Evolutionary conservation across 2,888 invertebrate species (phyloP).

Genomic region (Tenthredo distinguenda): DNA sequence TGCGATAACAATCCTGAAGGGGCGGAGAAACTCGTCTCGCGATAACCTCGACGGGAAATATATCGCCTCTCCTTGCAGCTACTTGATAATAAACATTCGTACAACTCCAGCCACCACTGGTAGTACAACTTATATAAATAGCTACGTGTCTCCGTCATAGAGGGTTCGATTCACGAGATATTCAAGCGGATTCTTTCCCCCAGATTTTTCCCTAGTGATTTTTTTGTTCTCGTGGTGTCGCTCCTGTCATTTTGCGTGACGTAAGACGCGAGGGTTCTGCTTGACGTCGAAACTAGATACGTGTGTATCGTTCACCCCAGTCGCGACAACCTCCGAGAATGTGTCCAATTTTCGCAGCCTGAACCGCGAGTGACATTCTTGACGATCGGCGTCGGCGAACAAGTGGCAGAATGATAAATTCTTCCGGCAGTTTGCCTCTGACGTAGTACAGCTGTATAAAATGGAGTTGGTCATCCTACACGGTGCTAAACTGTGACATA

Average conservation of each 20-base stretch:
- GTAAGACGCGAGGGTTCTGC: too few relatives aligned
- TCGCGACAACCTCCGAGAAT: too few relatives aligned
- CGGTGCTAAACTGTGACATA: conserved; percentile 14
- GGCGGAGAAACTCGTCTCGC: conserved; percentile 12
- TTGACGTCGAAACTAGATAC: too few relatives aligned
- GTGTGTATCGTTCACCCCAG: too few relatives aligned
- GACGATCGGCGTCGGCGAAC: background rate
- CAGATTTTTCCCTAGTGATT: too few relatives aligned
- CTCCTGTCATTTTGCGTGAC: too few relatives aligned
- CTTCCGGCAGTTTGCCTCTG: background rate
- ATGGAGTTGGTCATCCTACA: background rate
- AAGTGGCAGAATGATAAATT: background rate
- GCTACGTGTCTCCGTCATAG: background rate
- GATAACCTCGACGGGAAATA: conserved; percentile 11
- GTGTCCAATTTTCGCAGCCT: too few relatives aligned
- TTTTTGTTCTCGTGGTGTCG: too few relatives aligned
- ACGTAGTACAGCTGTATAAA: background rate
- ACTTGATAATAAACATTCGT: conserved; percentile 20
- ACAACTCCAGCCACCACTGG: background rate
- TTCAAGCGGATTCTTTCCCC: background rate
- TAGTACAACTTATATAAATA: background rate
- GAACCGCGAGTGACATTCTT: background rate
- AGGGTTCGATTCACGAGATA: background rate
- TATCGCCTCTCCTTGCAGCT: conserved; percentile 7
- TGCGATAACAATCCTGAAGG: conserved; percentile 29